phyloP scores from a whole-genome alignment of 2,113 vertebrate genomes.

The Trematocara marginatum region DNA sequence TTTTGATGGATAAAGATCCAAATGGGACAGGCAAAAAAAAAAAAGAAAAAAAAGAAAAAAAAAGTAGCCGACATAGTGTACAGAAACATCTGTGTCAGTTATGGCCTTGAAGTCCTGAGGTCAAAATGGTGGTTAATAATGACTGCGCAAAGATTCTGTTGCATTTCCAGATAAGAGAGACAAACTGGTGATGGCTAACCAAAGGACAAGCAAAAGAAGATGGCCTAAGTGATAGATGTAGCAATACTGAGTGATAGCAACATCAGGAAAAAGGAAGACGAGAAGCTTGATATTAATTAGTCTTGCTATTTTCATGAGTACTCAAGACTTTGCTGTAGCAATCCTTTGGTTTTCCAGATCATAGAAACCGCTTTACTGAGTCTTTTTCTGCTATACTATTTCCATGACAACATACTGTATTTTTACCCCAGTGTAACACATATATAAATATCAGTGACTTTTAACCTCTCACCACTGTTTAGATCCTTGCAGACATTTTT shows the following conservation, averaged over 20 bases:
- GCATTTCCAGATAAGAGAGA: neutral
- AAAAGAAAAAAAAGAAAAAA: no score
- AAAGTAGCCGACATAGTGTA: accelerated
- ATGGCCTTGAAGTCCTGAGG: neutral
- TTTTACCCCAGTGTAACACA: neutral
- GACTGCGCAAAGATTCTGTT: neutral
- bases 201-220: neutral
- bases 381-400: neutral
- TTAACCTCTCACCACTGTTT: neutral
- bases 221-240: accelerated
- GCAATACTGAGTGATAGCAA: neutral
- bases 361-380: accelerated
- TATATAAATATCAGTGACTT: accelerated
- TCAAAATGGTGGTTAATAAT: neutral
- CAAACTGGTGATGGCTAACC: neutral
- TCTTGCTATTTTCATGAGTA: neutral
- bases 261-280: neutral
- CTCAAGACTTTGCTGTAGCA: neutral
- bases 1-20: no score
- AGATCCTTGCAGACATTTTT: neutral
- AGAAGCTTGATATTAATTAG: neutral
- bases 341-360: neutral
- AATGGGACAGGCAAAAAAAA: no score
- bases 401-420: neutral
- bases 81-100: neutral